Evolutionary conservation across 2,113 vertebrate species (phyloP), one percentile per base, ranked within the genome.

Genomic region (Orientallactaga bullata): DNA sequence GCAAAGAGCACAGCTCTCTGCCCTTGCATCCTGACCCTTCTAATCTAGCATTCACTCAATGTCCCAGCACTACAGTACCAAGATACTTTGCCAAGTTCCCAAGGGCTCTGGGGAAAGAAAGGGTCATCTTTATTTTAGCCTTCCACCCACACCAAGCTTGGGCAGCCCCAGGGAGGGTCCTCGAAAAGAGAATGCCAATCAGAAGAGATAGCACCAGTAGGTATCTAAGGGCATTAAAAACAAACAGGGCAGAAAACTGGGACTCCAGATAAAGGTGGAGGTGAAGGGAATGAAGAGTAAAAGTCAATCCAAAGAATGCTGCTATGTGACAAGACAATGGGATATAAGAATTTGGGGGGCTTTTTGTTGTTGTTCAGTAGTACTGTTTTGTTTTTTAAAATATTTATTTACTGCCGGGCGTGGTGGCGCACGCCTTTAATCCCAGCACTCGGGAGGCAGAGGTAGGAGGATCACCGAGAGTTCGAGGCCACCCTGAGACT

Each of bases 151-250:
- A 61, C 13, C 32, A 77, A 84, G 73, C 35, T n/a, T 83, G 42
- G 69, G 23, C 42, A 85, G 47, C 39, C 9, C 37, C 15, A 63
- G 28, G 15, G 37, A 60, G 61, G 23, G 3, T 72, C 85, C 91
- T 16, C 72, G 65, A 26, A 95, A 94, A 90, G 47, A 94, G 66
- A 58, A 66, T 30, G 21, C 60, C 3, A 32, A 61, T 68, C 16
- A 68, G 24, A 86, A 94, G 80, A 87, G 92, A 94, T 3, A 77
- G 32, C 16, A 79, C 21, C n/a, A 87, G 3, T 28, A 90, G 65
- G 30, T 74, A 10, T 69, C n/a, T 83, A n/a, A 32, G 39, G 20
- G 2, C 32, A 92, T 21, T 63, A 89, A 69, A 94, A 93, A 28
- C 78, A 65, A 20, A 20, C 17, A 90, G 12, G 28, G 42, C 58